Evolutionary conservation across 2,113 vertebrate species (phyloP).

Genomic region (Gymnogyps californianus): DNA sequence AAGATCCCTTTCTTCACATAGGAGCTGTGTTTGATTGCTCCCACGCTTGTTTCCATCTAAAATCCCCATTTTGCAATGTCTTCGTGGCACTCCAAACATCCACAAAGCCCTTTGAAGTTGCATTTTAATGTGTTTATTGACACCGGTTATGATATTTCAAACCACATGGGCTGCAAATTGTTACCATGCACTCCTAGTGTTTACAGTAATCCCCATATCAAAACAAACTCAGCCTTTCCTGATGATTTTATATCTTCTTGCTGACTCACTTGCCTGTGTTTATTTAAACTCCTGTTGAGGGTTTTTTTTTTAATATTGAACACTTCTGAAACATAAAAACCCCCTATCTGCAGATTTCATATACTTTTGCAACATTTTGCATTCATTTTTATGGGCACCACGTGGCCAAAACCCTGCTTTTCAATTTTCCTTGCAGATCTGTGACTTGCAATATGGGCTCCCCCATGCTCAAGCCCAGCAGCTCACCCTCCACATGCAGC

Average conservation of each 20-base stretch:
- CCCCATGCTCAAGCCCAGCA: background rate
- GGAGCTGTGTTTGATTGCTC: constrained; percentile 41
- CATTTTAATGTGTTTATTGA: constrained; percentile 75
- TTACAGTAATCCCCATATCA: constrained; percentile 57
- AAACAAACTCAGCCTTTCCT: constrained; percentile 69
- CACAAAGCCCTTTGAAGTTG: constrained; percentile 69
- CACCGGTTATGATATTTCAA: constrained; percentile 68
- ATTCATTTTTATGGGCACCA: background rate
- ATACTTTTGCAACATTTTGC: background rate
- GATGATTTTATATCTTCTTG: constrained; percentile 60
- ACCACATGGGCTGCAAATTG: constrained; percentile 66
- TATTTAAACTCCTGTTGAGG: constrained; percentile 50
- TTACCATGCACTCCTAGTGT: constrained; percentile 72
- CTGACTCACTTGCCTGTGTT: constrained; percentile 34
- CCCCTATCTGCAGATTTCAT: background rate
- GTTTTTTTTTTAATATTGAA: background rate
- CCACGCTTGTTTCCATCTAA: background rate
- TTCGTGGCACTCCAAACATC: constrained; percentile 60
- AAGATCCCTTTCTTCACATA: constrained; percentile 5
- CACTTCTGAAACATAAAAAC: background rate
- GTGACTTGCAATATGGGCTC: rapidly evolving
- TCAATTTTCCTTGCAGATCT: background rate
- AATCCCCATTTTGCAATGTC: background rate
- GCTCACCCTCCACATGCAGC: background rate
- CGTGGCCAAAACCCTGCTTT: background rate